Percentiles rank a stretch among this genome's conserved stretches.
These are phyloP conservation scores for Gymnarchus niloticus DNA, from an alignment of 2,113 vertebrate genomes.

Conservation along the genomic window DNA sequence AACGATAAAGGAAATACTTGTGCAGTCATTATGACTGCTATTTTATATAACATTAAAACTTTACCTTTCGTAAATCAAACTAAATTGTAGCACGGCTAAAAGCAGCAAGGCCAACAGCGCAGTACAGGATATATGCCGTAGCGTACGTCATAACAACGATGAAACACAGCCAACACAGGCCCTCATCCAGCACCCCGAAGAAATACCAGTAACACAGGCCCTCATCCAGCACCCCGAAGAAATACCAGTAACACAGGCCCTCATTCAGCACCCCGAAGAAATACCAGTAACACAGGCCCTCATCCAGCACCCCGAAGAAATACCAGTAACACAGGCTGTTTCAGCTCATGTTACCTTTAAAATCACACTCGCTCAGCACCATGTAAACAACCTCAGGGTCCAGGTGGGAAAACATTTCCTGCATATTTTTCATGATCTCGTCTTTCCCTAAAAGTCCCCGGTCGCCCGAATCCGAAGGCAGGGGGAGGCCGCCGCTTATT, in stretches of 20 bases:
- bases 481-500: background rate
- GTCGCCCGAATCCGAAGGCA: background rate
- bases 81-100: background rate
- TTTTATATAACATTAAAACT: background rate
- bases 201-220: too few species aligned
- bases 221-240: too few species aligned
- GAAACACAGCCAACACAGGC: too few species aligned
- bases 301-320: too few species aligned
- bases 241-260: too few species aligned
- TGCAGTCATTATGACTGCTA: background rate
- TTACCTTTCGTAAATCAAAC: background rate
- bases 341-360: conserved; percentile 76
- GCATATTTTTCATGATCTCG: conserved; percentile 71
- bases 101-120: background rate
- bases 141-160: too few species aligned
- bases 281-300: too few species aligned
- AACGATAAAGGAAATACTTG: background rate
- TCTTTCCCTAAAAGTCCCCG: conserved; percentile 51
- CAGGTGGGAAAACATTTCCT: conserved; percentile 90
- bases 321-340: too few species aligned
- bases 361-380: conserved; percentile 89
- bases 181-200: too few species aligned
- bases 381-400: conserved; percentile 88
- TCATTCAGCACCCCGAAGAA: too few species aligned
- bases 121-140: too few species aligned